phyloP scores from a whole-genome alignment of 2,888 invertebrate genomes.

The Callosobruchus maculatus region DNA sequence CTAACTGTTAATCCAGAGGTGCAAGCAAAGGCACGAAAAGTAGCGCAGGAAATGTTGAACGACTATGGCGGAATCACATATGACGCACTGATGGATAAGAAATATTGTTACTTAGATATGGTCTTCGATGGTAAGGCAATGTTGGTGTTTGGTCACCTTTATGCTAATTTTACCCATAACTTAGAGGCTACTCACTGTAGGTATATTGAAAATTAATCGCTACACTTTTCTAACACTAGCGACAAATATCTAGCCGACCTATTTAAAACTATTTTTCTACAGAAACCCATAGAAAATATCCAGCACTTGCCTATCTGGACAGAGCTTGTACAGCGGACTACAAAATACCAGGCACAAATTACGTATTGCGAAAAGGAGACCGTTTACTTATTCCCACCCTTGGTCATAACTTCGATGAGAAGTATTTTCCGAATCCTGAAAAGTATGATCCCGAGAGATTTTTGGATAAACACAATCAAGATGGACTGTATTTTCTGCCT shows the following conservation, averaged over 20 bases:
- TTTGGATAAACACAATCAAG: conserved; percentile 16
- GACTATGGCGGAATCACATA: conserved; percentile 50
- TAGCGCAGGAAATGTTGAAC: conserved; percentile 47
- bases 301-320: conserved; percentile 14
- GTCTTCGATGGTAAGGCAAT: conserved; percentile 10
- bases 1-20: conserved; percentile 52
- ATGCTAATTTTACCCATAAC: no score
- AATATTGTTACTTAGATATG: conserved; percentile 14
- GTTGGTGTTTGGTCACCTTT: no score
- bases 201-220: not conserved
- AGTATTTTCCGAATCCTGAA: conserved; percentile 17
- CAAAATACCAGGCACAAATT: conserved; percentile 30
- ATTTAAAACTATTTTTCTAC: not conserved
- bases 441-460: conserved; percentile 34
- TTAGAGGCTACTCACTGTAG: no score
- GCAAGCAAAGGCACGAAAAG: conserved; percentile 52
- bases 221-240: no score
- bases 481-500: conserved; percentile 29
- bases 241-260: no score
- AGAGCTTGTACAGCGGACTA: conserved; percentile 32
- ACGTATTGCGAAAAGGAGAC: conserved; percentile 29
- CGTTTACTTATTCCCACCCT: conserved; percentile 11
- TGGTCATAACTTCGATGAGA: conserved; percentile 13
- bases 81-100: conserved; percentile 53
- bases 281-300: conserved; percentile 18